Conservation (phyloP, 1,140 invertebrate genomes). For the Drosophila sechellia region DNA sequence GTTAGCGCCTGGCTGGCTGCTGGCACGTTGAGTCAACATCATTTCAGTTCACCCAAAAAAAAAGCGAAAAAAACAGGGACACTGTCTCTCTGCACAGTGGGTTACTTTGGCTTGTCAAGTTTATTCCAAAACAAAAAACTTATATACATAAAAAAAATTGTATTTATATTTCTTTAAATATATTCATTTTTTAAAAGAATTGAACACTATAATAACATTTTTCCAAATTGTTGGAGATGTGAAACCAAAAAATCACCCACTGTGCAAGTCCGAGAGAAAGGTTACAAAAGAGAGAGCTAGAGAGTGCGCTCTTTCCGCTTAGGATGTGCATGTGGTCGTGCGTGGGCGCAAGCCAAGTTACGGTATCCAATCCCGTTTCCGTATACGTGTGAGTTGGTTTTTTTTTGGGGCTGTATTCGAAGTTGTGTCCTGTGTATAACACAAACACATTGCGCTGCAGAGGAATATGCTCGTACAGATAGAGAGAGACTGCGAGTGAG, state of each 20-base stretch:
- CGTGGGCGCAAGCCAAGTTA: slow-evolving; percentile 68
- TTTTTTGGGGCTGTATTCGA: slow-evolving; percentile 24
- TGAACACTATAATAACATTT: no score
- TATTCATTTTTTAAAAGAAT: no score
- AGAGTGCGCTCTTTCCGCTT: slow-evolving; percentile 23
- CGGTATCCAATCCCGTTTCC: slow-evolving; percentile 28
- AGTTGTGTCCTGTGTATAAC: slow-evolving; percentile 69
- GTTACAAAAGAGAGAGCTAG: slow-evolving; percentile 2
- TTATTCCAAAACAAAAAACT: no score
- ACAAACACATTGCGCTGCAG: slow-evolving; percentile 66
- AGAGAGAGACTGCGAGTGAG: slow-evolving; percentile 6
- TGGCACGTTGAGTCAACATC: slow-evolving; percentile 61
- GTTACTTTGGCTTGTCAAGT: background rate
- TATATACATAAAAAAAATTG: no score
- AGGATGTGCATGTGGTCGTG: slow-evolving; percentile 37
- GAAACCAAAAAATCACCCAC: slow-evolving; percentile 1
- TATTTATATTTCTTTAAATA: background rate
- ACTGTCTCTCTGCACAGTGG: slow-evolving; percentile 31
- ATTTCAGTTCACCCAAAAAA: slow-evolving; percentile 54
- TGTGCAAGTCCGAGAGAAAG: slow-evolving; percentile 19
- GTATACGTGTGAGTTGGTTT: slow-evolving; percentile 14
- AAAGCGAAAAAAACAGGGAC: slow-evolving; percentile 30
- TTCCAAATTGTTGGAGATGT: no score
- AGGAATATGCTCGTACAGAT: slow-evolving; percentile 50
- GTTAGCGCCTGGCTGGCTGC: slow-evolving; percentile 53